These are phyloP conservation scores for Heliangelus exortis DNA, from an alignment of 2,797 vertebrate genomes.

Conservation along the genomic window DNA sequence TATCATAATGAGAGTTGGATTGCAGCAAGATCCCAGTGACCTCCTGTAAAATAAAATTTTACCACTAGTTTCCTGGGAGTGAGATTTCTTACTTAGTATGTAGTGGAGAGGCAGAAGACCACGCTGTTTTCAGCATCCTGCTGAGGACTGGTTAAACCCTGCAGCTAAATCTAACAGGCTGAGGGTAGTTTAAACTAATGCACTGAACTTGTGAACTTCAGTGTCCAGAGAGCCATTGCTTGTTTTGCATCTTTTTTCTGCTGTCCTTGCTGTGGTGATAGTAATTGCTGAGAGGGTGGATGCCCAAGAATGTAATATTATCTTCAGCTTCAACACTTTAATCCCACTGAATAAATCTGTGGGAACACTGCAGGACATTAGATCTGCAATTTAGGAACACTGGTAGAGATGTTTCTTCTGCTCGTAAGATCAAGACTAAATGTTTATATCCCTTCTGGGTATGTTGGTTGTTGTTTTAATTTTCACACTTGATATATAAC, in stretches of 20 bases:
- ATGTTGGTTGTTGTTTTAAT: conserved; percentile 33
- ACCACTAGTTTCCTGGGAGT: background rate
- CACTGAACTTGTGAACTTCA: background rate
- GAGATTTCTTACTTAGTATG: background rate
- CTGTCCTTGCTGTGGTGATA: background rate
- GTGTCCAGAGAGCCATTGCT: background rate
- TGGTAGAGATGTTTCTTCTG: background rate
- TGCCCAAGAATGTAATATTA: background rate
- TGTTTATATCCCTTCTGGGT: background rate
- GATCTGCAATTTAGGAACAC: background rate
- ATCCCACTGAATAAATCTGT: background rate
- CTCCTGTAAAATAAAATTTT: background rate
- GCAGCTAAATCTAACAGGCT: background rate
- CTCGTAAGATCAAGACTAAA: background rate
- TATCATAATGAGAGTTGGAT: background rate
- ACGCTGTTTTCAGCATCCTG: background rate
- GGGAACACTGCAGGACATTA: background rate
- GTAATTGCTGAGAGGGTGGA: background rate
- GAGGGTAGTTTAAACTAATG: background rate
- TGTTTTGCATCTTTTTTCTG: background rate
- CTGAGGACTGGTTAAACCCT: background rate
- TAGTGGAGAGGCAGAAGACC: background rate
- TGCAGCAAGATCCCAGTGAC: background rate
- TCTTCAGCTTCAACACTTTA: background rate
- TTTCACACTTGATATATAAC: conserved; percentile 5